Evolutionary conservation across 1,140 invertebrate species (phyloP).

Genomic region (Brachionus angularis): DNA sequence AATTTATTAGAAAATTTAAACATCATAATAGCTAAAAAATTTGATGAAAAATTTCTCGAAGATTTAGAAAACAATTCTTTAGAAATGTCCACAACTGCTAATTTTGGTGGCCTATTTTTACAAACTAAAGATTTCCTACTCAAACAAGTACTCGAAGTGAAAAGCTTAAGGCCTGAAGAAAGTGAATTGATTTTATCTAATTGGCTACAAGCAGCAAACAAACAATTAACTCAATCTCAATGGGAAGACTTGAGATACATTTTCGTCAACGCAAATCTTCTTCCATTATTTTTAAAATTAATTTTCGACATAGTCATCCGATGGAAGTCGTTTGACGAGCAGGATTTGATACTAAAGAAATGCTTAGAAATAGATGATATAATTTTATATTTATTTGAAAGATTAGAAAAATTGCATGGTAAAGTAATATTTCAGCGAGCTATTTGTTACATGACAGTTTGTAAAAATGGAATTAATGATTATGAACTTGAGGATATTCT

Average conservation of each 20-base stretch:
- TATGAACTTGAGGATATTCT: constrained; percentile 53
- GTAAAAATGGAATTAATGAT: constrained; percentile 51
- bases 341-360: constrained; percentile 3
- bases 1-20: constrained; percentile 49
- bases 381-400: constrained; percentile 27
- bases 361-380: constrained; percentile 1
- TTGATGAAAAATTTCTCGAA: constrained; percentile 45
- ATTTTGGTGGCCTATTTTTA: not conserved
- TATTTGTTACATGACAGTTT: constrained; percentile 67
- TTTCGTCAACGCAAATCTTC: constrained; percentile 59
- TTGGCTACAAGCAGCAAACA: constrained; percentile 47
- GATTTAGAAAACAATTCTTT: not conserved
- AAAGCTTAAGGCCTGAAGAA: constrained; percentile 46
- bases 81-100: not conserved
- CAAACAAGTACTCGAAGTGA: constrained; percentile 41
- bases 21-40: constrained; percentile 18
- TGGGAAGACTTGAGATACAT: constrained; percentile 82
- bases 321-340: constrained; percentile 12
- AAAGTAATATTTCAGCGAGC: constrained; percentile 61
- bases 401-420: constrained; percentile 50
- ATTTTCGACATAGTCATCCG: constrained; percentile 22
- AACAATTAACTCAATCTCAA: constrained; percentile 60
- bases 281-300: constrained; percentile 30
- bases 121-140: constrained; percentile 46
- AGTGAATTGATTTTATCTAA: constrained; percentile 49